phyloP scores from a whole-genome alignment of 2,888 invertebrate genomes.

The Caenorhabditis afra region DNA sequence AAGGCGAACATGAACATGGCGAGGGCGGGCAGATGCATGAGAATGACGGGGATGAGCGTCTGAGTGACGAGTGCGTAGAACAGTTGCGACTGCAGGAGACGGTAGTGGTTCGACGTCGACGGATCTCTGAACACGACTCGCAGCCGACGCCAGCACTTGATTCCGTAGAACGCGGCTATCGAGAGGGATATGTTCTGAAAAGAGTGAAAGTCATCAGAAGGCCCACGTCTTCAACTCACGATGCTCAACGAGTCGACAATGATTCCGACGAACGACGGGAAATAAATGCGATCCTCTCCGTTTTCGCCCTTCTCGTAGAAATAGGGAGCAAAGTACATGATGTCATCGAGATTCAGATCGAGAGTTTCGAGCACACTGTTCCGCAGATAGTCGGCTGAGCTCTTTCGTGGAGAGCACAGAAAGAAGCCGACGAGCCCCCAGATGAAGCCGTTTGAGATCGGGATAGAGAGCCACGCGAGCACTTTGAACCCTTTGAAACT shows the following conservation, averaged over 20 bases:
- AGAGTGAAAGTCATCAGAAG: not conserved
- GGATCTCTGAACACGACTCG: not conserved
- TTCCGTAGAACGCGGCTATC: slow-evolving; percentile 5
- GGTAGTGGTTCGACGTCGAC: not conserved
- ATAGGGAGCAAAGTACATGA: slow-evolving; percentile 36
- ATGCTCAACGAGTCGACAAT: slow-evolving; percentile 20
- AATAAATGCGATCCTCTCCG: slow-evolving; percentile 11
- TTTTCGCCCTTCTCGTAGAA: slow-evolving; percentile 32
- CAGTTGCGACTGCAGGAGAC: slow-evolving; percentile 17
- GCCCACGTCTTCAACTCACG: slow-evolving; percentile 4
- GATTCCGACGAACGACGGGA: slow-evolving; percentile 28
- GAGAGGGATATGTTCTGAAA: slow-evolving; percentile 16
- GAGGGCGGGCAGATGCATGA: slow-evolving; percentile 40
- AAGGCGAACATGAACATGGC: slow-evolving; percentile 26
- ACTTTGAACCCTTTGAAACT: slow-evolving; percentile 13
- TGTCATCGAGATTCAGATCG: slow-evolving; percentile 16
- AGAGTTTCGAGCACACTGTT: slow-evolving; percentile 17
- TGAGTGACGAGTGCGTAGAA: slow-evolving; percentile 41
- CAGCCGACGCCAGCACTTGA: slow-evolving; percentile 15
- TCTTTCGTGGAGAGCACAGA: slow-evolving; percentile 13
- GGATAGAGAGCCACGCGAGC: slow-evolving; percentile 13
- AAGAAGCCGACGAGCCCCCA: slow-evolving; percentile 30
- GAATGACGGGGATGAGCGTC: slow-evolving; percentile 32
- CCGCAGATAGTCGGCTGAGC: slow-evolving; percentile 27
- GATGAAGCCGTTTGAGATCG: slow-evolving; percentile 13